Percentiles rank a stretch among this genome's conserved stretches.
Evolutionary conservation across 2,888 invertebrate genomes (phyloP).

Genomic region (Lepetodrilus schrolli): DNA sequence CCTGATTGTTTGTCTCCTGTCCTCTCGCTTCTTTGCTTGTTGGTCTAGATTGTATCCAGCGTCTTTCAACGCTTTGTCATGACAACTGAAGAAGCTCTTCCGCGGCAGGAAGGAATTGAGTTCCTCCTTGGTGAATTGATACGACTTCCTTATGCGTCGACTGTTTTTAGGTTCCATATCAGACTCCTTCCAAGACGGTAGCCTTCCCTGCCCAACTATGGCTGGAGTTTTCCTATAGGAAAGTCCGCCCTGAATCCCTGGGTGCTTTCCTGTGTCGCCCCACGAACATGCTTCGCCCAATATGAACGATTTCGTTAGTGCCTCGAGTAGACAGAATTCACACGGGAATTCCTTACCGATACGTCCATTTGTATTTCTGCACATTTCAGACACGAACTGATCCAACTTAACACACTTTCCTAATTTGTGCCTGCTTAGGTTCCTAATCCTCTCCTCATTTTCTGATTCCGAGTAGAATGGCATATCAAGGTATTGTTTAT

Average conservation of each 20-base stretch:
- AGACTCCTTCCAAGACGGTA: not conserved
- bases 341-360: not conserved
- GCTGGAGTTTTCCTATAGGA: not conserved
- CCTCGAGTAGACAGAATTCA: not conserved
- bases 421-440: not conserved
- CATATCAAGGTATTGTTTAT: not conserved
- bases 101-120: slow-evolving; percentile 56
- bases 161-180: slow-evolving; percentile 8
- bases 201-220: not conserved
- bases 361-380: not conserved
- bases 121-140: slow-evolving; percentile 38
- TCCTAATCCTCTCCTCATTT: not conserved
- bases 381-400: not conserved
- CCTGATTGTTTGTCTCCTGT: slow-evolving; percentile 35
- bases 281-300: too few relatives aligned
- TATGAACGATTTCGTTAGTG: too few relatives aligned
- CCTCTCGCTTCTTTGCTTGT: not conserved
- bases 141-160: not conserved
- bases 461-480: not conserved
- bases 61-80: slow-evolving; percentile 57
- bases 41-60: slow-evolving; percentile 52
- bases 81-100: slow-evolving; percentile 58
- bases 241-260: too few relatives aligned
- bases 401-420: not conserved
- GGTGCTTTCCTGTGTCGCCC: too few relatives aligned